Evolutionary conservation across 1,140 invertebrate species (phyloP).

Genomic region (Campoletis sonorensis): DNA sequence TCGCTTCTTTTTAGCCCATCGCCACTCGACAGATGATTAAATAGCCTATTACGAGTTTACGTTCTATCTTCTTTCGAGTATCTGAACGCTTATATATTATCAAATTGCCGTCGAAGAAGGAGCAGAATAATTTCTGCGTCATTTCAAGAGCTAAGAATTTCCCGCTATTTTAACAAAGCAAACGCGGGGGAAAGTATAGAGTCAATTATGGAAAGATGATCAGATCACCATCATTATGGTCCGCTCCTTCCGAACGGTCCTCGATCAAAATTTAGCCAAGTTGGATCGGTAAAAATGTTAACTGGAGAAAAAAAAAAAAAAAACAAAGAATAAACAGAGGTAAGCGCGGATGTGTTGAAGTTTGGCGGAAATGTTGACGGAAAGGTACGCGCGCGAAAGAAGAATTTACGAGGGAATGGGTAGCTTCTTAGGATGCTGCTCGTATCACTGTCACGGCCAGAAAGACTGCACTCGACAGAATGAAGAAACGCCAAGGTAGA

Average conservation of each 20-base stretch:
- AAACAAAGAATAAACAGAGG: background rate
- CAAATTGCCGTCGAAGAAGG: background rate
- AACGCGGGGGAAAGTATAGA: no score
- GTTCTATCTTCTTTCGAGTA: background rate
- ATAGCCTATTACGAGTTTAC: conserved; percentile 8
- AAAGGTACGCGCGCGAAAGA: background rate
- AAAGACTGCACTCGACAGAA: conserved; percentile 17
- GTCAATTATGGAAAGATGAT: no score
- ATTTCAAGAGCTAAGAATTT: no score
- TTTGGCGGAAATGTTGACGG: background rate
- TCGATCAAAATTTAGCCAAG: no score
- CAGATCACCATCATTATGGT: no score
- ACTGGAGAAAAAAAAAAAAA: background rate
- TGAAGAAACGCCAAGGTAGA: conserved; percentile 24
- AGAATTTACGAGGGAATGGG: conserved; percentile 5
- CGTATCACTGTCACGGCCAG: background rate
- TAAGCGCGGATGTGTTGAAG: background rate
- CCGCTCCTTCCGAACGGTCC: no score
- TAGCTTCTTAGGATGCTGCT: background rate
- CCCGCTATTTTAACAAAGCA: no score
- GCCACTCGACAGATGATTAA: conserved; percentile 18
- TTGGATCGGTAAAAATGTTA: no score
- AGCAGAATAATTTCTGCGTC: no score
- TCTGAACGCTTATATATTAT: conserved; percentile 23
- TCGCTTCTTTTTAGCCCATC: conserved; percentile 23